A percentile compares a stretch with the other conserved stretches of the same genome.
Conservation (phyloP, 2,888 invertebrate species). For the Prosopocoilus inquinatus region DNA sequence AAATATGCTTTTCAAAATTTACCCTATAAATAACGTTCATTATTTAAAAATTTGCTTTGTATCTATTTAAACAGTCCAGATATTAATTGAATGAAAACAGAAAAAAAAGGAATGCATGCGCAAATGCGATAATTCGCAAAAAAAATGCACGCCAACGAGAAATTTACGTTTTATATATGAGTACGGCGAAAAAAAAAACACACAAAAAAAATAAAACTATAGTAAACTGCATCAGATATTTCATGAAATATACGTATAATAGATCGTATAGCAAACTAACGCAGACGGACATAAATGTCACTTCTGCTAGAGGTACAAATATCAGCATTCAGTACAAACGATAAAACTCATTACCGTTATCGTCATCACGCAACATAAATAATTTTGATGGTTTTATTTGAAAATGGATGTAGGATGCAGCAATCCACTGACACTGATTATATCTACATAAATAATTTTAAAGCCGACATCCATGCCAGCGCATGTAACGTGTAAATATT, state of each 20-base stretch:
- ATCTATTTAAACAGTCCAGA: no score
- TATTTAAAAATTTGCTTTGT: no score
- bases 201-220: no score
- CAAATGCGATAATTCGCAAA: no score
- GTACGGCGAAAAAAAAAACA: no score
- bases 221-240: not conserved
- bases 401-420: slow-evolving; percentile 36
- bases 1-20: no score
- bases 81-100: no score
- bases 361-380: slow-evolving; percentile 41
- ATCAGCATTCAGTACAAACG: slow-evolving; percentile 29
- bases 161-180: no score
- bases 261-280: slow-evolving; percentile 2
- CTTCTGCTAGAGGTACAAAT: slow-evolving; percentile 25
- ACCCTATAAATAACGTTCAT: no score
- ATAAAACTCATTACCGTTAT: slow-evolving; percentile 29
- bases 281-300: slow-evolving; percentile 12
- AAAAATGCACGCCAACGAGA: no score
- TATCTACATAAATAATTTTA: slow-evolving; percentile 35
- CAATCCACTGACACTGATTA: slow-evolving; percentile 33
- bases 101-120: no score
- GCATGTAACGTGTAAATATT: no score
- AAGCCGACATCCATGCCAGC: not conserved
- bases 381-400: slow-evolving; percentile 42
- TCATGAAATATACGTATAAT: not conserved